These are phyloP conservation scores for Heteronetta atricapilla DNA, from an alignment of 2,113 vertebrate species.

Conservation along the genomic window DNA sequence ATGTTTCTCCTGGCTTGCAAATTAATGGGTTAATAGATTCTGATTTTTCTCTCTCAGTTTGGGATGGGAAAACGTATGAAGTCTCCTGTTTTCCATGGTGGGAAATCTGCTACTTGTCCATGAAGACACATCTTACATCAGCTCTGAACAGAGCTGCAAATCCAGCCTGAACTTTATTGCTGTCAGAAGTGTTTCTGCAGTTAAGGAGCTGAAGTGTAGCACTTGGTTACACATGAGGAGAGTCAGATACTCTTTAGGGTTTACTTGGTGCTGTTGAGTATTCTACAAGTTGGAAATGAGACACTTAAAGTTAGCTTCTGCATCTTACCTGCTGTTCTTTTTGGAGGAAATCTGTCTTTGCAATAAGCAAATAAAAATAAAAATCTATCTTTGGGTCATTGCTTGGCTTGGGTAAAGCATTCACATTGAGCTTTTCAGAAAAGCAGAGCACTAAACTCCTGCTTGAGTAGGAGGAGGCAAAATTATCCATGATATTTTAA, in stretches of 20 bases:
- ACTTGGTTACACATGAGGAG: slow-evolving; percentile 18
- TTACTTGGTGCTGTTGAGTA: not conserved
- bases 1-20: not conserved
- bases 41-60: slow-evolving; percentile 1
- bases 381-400: not conserved
- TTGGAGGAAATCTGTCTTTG: not conserved
- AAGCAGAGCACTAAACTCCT: not conserved
- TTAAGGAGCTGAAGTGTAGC: not conserved
- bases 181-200: slow-evolving; percentile 12
- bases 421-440: not conserved
- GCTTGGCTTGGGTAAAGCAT: not conserved
- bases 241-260: slow-evolving; percentile 14
- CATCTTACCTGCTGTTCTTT: not conserved
- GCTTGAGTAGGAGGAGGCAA: not conserved
- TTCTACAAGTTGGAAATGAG: not conserved
- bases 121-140: not conserved
- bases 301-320: not conserved
- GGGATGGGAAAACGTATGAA: not conserved
- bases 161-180: slow-evolving; percentile 3
- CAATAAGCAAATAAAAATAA: not conserved
- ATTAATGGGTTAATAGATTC: not conserved
- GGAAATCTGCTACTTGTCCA: slow-evolving; percentile 2
- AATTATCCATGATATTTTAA: not conserved
- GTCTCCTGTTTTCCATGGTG: not conserved
- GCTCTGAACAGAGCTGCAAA: not conserved